Conservation (phyloP, 64 coral and sea anemone genomes). For the Platygyra sinensis region DNA sequence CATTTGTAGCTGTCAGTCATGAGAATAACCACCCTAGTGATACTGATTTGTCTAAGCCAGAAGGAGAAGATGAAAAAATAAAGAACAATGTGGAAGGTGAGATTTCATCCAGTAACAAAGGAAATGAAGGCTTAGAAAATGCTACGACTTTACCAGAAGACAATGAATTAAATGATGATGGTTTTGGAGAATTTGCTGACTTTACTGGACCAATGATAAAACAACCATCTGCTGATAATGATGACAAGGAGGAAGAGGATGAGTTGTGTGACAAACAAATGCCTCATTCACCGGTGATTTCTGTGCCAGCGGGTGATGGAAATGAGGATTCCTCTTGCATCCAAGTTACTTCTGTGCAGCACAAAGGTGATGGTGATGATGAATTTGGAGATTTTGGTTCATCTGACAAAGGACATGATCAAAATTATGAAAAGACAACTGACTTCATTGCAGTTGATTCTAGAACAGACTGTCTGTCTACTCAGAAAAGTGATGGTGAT, state of each 20-base stretch:
- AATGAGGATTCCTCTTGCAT: background rate
- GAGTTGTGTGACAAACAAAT: background rate
- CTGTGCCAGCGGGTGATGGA: background rate
- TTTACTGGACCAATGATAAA: background rate
- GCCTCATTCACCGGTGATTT: background rate
- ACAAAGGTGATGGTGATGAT: background rate
- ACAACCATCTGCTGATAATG: background rate
- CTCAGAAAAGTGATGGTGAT: background rate
- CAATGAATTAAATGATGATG: background rate
- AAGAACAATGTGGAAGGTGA: background rate
- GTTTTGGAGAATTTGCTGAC: constrained; percentile 27
- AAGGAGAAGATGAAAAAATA: no score
- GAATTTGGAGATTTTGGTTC: constrained; percentile 37
- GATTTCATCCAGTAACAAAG: background rate
- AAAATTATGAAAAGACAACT: background rate
- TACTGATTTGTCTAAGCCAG: background rate
- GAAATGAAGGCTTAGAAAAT: background rate
- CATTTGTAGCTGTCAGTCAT: no score
- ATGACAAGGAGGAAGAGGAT: background rate
- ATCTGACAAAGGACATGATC: background rate
- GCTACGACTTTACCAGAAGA: background rate
- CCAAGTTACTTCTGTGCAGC: background rate
- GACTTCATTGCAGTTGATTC: background rate
- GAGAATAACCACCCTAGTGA: no score
- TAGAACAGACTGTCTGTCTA: background rate